These are phyloP conservation scores for Andrena minutula DNA, from an alignment of 2,888 invertebrate genomes.

Conservation along the genomic window DNA sequence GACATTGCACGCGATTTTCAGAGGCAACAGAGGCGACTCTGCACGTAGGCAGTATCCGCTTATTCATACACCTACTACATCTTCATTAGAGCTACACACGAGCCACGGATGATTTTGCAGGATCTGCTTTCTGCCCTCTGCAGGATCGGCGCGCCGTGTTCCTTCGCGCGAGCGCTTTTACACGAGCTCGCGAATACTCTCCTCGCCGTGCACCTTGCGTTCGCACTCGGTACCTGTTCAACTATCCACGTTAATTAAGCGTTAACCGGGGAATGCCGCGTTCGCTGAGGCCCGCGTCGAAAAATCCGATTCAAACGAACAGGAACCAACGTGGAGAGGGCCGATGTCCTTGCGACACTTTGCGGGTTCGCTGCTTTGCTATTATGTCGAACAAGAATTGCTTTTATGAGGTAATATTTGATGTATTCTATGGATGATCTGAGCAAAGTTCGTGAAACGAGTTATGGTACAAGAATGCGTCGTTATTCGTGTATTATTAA, in stretches of 20 bases:
- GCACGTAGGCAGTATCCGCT: constrained; percentile 54
- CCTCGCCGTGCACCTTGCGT: constrained; percentile 15
- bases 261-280: constrained; percentile 19
- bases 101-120: constrained; percentile 67
- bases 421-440: no score
- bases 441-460: no score
- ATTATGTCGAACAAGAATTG: no score
- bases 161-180: not conserved
- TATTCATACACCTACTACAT: constrained; percentile 70
- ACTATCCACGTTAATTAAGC: constrained; percentile 35
- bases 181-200: not conserved
- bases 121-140: constrained; percentile 55
- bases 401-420: no score
- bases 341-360: no score
- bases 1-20: constrained; percentile 74
- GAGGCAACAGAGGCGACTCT: constrained; percentile 48
- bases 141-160: constrained; percentile 35
- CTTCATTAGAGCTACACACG: constrained; percentile 69
- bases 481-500: no score
- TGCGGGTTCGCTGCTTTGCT: no score
- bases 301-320: no score
- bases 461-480: no score
- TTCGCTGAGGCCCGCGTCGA: no score
- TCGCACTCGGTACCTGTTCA: not conserved
- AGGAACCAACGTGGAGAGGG: no score